Percentiles rank a stretch among this genome's conserved stretches.
Evolutionary conservation across 2,797 vertebrate genomes (phyloP).

Genomic region (Syndactyla subalaris): DNA sequence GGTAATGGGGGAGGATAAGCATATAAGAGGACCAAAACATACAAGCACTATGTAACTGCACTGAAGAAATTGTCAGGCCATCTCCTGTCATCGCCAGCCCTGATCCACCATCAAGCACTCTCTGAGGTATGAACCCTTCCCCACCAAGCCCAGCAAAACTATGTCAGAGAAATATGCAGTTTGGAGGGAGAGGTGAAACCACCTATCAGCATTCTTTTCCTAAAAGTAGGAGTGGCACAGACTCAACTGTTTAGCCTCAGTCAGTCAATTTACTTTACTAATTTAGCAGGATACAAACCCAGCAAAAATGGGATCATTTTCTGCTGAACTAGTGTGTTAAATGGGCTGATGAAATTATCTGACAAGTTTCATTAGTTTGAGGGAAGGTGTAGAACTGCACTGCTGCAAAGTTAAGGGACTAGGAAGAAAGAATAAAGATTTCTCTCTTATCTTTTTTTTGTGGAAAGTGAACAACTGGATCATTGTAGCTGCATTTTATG

Average conservation of each 20-base stretch:
- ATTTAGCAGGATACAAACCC: constrained; percentile 25
- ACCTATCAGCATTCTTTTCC: not conserved
- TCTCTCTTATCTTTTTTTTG: not conserved
- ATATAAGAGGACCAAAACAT: not conserved
- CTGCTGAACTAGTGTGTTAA: constrained; percentile 25
- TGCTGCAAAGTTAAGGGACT: not conserved
- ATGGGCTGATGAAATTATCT: constrained; percentile 31
- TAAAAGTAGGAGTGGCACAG: not conserved
- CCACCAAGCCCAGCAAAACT: not conserved
- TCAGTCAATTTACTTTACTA: constrained; percentile 5
- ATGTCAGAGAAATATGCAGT: not conserved
- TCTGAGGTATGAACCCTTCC: not conserved
- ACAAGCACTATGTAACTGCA: rapidly evolving
- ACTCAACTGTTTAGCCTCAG: not conserved
- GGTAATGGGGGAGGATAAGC: not conserved
- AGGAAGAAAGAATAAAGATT: not conserved
- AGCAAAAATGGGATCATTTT: not conserved
- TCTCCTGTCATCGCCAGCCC: not conserved
- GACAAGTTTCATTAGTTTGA: constrained; percentile 32
- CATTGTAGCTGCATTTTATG: not conserved
- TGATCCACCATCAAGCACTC: not conserved
- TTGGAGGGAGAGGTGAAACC: not conserved
- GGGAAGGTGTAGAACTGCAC: not conserved
- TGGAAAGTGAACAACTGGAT: not conserved
- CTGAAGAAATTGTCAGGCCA: not conserved